Evolutionary conservation across 2,797 vertebrate species (phyloP).

Genomic region (Eulemur rubriventer): DNA sequence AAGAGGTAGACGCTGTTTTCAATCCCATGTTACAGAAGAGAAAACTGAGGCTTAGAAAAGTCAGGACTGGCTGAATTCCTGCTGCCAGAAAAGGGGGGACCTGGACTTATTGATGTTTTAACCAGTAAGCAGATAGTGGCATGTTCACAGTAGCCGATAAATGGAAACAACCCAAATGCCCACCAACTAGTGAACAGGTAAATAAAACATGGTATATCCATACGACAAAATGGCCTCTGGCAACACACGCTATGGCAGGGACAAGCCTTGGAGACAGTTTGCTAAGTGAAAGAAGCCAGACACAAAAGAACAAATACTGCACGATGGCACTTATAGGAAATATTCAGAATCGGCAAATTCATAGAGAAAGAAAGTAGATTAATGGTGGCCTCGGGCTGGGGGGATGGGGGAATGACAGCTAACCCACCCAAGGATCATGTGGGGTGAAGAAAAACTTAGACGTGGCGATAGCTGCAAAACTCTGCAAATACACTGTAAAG

Average conservation of each 20-base stretch:
- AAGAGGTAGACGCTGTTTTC: neutral
- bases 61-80: neutral
- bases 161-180: neutral
- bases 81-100: no score
- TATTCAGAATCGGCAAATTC: neutral
- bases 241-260: rapidly evolving
- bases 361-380: neutral
- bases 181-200: neutral
- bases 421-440: neutral
- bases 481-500: neutral
- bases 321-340: neutral
- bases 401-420: neutral
- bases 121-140: neutral
- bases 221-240: neutral
- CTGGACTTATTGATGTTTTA: neutral
- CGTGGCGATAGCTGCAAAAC: neutral
- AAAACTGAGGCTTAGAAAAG: neutral
- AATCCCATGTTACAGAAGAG: neutral
- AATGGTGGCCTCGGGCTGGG: no score
- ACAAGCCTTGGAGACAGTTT: neutral
- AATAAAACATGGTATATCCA: neutral
- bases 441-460: neutral
- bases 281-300: neutral
- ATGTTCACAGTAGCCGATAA: neutral
- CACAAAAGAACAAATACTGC: neutral